Evolutionary conservation across 92 coral and sea anemone genomes (phyloP), one percentile per base, ranked within the genome.

Genomic region (Nematostella vectensis): DNA sequence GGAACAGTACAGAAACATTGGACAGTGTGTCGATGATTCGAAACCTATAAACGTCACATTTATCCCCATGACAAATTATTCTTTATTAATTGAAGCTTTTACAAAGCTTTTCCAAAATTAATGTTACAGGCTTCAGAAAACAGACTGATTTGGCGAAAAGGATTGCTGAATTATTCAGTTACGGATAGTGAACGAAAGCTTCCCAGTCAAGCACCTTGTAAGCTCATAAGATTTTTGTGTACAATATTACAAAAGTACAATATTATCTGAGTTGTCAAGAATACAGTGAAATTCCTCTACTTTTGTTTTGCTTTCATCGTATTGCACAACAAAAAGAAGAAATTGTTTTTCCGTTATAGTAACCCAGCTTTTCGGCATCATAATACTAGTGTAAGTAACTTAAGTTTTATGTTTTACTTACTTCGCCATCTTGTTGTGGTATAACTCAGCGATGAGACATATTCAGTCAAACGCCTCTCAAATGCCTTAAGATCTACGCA

Each of bases 401-500:
- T 6, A 6, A 33, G 6, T 33, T 33, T 33, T 33, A n/a, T n/a
- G n/a, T n/a, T n/a, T n/a, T 22, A 27, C 26, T 20, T 27, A 91
- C 98, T 33, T 70, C 88, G 62, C 98, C 98, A 91, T 70, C 76
- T 76, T 50, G 82, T 76, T 4, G 98, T 80, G 24, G 84, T 83
- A n/a, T 84, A 83, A 21, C 83, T 68, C 25, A 91, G 47, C 54
- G 91, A 80, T 17, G 91, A 58, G 8, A 91, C 71, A 59, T 91
- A 91, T 67, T 91, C 98, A 39, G 91, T 91, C 25, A 91, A 64
- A 40, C 98, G 68, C 27, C 98, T 74, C 57, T 91, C 98, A 69
- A 91, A 91, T 33, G 98, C 98, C 60, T 91, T 91, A 55, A 91
- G 70, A 68, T 91, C 98, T 91, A 74, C 33, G 72, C 65, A 65